Evolutionary conservation across 1,140 invertebrate species (phyloP).

Genomic region (Aphis craccivora): DNA sequence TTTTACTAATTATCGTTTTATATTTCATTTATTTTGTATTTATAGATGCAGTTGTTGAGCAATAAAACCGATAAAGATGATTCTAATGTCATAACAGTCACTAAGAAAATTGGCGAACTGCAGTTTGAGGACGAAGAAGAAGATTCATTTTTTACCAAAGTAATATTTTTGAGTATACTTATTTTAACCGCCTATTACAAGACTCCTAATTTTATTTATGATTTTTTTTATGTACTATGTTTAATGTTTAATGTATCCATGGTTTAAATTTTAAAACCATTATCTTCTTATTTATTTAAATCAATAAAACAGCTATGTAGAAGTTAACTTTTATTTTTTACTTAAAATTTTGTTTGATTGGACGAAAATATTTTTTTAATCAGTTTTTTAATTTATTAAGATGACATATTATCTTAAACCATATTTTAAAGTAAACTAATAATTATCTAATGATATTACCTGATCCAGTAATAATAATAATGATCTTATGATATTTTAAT

Average conservation of each 20-base stretch:
- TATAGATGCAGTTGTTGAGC: conserved; percentile 40
- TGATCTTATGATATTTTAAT: not conserved
- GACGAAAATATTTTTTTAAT: too few relatives aligned
- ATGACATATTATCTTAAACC: not conserved
- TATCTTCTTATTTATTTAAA: not conserved
- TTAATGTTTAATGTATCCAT: not conserved
- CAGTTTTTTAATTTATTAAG: not conserved
- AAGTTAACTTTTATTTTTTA: not conserved
- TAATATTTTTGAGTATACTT: conserved; percentile 56
- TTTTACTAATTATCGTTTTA: not conserved
- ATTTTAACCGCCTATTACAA: not conserved
- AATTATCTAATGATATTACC: not conserved
- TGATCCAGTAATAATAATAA: not conserved
- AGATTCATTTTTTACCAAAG: conserved; percentile 85
- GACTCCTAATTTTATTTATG: not conserved
- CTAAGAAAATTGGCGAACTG: conserved; percentile 79
- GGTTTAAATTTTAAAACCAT: not conserved
- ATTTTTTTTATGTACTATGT: not conserved
- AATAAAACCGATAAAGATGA: conserved; percentile 63
- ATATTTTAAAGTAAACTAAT: not conserved
- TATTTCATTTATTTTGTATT: not conserved
- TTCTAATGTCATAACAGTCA: conserved; percentile 74
- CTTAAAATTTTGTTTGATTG: not conserved
- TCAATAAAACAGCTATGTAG: not conserved
- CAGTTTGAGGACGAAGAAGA: conserved; percentile 92